A percentile compares a stretch with the other conserved stretches of the same genome.
These are phyloP conservation scores for Laodelphax striatellus DNA, from an alignment of 1,140 invertebrate species.

Conservation along the genomic window DNA sequence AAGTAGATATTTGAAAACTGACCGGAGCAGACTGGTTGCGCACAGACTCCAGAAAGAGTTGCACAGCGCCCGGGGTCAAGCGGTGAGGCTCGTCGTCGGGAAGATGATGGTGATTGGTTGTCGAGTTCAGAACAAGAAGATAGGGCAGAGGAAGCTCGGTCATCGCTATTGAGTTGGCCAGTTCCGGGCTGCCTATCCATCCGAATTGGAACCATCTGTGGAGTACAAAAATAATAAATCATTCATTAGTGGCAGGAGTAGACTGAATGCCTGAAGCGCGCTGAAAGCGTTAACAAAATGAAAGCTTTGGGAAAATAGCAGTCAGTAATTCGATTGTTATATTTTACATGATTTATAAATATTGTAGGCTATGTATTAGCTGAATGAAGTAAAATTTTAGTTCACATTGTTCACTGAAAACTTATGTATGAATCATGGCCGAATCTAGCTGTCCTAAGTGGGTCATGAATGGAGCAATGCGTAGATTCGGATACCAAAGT, in stretches of 20 bases:
- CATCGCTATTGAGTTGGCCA: constrained; percentile 88
- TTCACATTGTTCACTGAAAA: too few species aligned
- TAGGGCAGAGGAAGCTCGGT: constrained; percentile 68
- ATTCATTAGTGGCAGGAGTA: too few species aligned
- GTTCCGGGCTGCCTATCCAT: constrained; percentile 68
- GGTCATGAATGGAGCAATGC: not conserved
- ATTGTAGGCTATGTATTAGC: too few species aligned
- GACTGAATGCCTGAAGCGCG: too few species aligned
- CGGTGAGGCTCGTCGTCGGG: constrained; percentile 71
- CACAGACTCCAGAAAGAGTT: constrained; percentile 63
- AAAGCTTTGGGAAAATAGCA: too few species aligned
- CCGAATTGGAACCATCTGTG: constrained; percentile 76
- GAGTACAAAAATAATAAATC: constrained; percentile 2
- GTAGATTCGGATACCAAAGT: not conserved
- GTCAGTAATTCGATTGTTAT: too few species aligned
- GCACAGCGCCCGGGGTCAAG: constrained; percentile 65
- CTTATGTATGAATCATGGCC: not conserved
- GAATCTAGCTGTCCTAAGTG: not conserved
- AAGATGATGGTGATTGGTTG: constrained; percentile 80
- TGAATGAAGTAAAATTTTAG: too few species aligned
- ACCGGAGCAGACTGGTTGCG: constrained; percentile 59
- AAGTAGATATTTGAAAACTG: constrained; percentile 23
- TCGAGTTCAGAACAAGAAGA: constrained; percentile 79
- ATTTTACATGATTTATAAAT: too few species aligned
- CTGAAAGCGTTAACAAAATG: too few species aligned